These are phyloP conservation scores for Platycheirus albimanus DNA, from an alignment of 2,888 invertebrate genomes.

Conservation along the genomic window DNA sequence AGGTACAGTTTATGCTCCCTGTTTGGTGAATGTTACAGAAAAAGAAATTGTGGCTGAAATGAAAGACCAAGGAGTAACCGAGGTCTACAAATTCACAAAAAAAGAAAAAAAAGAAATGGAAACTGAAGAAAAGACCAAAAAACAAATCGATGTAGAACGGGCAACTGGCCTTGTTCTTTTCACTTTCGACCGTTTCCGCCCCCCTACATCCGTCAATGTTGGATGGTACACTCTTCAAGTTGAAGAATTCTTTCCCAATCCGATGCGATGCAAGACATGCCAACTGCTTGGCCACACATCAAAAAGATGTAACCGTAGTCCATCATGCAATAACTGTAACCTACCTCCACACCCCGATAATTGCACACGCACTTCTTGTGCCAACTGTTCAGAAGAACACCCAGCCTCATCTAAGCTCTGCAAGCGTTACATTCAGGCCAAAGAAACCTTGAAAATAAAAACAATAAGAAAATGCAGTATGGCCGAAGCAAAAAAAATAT, in stretches of 20 bases:
- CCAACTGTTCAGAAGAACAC: constrained; percentile 8
- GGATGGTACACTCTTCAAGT: not conserved
- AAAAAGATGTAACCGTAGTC: not conserved
- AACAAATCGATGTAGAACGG: not conserved
- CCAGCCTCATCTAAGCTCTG: constrained; percentile 14
- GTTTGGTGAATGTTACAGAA: not conserved
- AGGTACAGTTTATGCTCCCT: not conserved
- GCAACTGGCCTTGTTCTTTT: not conserved
- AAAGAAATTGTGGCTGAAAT: constrained; percentile 1
- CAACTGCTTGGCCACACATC: not conserved
- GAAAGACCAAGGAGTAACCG: not conserved
- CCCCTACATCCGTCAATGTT: not conserved
- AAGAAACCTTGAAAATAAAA: constrained; percentile 20
- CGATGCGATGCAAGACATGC: constrained; percentile 1
- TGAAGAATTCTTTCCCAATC: not conserved
- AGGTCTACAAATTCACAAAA: not conserved
- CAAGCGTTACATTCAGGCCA: not conserved
- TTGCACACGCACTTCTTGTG: constrained; percentile 22
- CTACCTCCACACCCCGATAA: not conserved
- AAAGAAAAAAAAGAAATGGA: not conserved
- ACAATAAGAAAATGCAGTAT: not conserved
- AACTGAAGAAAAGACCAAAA: not conserved
- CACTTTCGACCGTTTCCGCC: not conserved
- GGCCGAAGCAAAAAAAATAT: not conserved
- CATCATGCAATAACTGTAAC: constrained; percentile 7